These are phyloP conservation scores for Hydractinia symbiolongicarpus DNA, from an alignment of 30 jellyfish, hydroid and myxozoan genomes.

Conservation along the genomic window DNA sequence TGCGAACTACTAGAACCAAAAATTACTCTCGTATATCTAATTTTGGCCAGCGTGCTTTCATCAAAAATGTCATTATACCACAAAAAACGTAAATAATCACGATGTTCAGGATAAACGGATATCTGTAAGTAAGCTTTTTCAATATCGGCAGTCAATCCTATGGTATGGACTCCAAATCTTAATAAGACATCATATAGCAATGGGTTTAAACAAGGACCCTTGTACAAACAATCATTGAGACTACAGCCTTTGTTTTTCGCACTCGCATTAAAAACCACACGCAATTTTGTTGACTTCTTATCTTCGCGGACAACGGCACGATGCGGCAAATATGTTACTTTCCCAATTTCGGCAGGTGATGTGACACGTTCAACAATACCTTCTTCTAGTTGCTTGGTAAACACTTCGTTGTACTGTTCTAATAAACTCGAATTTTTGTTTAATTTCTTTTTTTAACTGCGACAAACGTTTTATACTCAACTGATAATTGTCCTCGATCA, in stretches of 20 bases:
- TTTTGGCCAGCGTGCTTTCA: background rate
- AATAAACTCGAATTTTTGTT: no score
- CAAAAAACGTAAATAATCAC: slow-evolving; percentile 23
- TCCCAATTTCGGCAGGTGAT: background rate
- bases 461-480: slow-evolving; percentile 1
- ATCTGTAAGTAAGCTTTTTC: slow-evolving; percentile 14
- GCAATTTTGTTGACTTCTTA: background rate
- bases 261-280: background rate
- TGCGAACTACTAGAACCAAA: slow-evolving; percentile 8
- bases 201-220: background rate
- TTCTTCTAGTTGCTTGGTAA: no score
- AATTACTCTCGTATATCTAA: background rate
- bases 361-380: accelerated
- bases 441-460: background rate
- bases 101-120: background rate
- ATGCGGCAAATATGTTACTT: background rate
- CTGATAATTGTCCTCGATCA: slow-evolving; percentile 19
- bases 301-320: background rate
- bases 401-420: no score
- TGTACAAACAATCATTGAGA: background rate
- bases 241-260: background rate
- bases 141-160: slow-evolving; percentile 22
- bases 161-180: background rate
- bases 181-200: background rate
- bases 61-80: slow-evolving; percentile 16